Conservation (phyloP, 1,140 invertebrate species). For the Lepidotrigona ventralis region DNA sequence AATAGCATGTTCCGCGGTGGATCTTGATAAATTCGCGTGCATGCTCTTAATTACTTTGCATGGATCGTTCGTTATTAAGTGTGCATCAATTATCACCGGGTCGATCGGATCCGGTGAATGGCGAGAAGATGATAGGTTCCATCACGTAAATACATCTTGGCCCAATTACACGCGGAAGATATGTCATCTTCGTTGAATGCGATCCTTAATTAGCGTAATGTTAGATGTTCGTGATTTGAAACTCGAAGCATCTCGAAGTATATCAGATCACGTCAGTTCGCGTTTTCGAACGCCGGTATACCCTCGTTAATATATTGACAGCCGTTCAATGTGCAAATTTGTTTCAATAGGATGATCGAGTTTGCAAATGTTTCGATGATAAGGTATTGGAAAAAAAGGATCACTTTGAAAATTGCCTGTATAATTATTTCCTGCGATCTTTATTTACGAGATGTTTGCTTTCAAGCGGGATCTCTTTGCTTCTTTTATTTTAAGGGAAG, state of each 20-base stretch:
- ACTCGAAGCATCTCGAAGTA: neutral
- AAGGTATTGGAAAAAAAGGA: neutral
- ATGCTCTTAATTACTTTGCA: constrained; percentile 71
- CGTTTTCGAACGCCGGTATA: neutral
- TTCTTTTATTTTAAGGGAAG: neutral
- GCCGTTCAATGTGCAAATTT: neutral
- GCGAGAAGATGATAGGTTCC: constrained; percentile 71
- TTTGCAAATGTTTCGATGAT: neutral
- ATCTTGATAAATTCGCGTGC: constrained; percentile 68
- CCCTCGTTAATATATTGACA: constrained; percentile 21
- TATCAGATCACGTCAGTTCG: constrained; percentile 30
- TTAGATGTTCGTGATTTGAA: constrained; percentile 44
- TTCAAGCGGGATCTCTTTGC: too few relatives aligned
- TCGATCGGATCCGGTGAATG: constrained; percentile 50
- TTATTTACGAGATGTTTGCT: too few relatives aligned
- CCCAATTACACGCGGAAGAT: constrained; percentile 43
- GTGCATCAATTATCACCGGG: constrained; percentile 72
- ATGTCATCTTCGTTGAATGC: constrained; percentile 31
- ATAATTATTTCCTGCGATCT: too few relatives aligned
- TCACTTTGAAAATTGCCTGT: neutral
- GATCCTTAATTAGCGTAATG: constrained; percentile 35
- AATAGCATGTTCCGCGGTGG: constrained; percentile 59
- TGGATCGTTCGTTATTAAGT: constrained; percentile 63
- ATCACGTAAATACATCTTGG: constrained; percentile 50
- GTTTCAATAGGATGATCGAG: neutral